Conservation (phyloP, 1,140 invertebrate genomes). For the Olivierus martensii region DNA sequence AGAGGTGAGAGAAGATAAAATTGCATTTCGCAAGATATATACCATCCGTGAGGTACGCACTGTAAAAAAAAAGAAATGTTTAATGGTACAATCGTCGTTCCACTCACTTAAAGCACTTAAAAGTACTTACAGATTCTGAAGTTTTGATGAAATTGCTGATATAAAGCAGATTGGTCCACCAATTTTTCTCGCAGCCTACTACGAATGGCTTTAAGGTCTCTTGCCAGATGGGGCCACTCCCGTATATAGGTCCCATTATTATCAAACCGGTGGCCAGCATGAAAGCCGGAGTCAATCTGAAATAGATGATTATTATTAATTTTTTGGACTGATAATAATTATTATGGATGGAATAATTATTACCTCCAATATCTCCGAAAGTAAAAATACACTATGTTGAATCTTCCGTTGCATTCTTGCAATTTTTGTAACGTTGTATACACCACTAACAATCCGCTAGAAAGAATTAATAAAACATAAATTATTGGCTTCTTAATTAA, state of each 20-base stretch:
- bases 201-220: slow-evolving; percentile 17
- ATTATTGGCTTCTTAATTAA: no score
- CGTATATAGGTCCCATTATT: slow-evolving; percentile 11
- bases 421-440: slow-evolving; percentile 12
- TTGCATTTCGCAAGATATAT: slow-evolving; percentile 26
- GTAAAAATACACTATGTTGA: slow-evolving; percentile 15
- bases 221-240: slow-evolving; percentile 17
- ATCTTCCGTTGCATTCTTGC: slow-evolving; percentile 10
- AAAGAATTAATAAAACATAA: no score
- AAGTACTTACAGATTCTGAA: slow-evolving; percentile 5
- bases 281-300: slow-evolving; percentile 16
- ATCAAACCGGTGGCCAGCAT: slow-evolving; percentile 13
- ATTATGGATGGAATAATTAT: not conserved
- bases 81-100: no score
- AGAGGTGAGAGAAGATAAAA: slow-evolving; percentile 25
- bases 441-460: slow-evolving; percentile 14
- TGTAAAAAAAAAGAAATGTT: not conserved
- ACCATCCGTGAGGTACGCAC: slow-evolving; percentile 26
- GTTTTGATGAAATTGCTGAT: slow-evolving; percentile 20
- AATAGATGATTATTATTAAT: not conserved
- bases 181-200: slow-evolving; percentile 18
- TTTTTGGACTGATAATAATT: not conserved
- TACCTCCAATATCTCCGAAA: slow-evolving; percentile 17
- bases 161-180: slow-evolving; percentile 23
- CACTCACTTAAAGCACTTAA: not conserved